phyloP scores from a whole-genome alignment of 2,888 invertebrate species.

The Lissonota sp. region DNA sequence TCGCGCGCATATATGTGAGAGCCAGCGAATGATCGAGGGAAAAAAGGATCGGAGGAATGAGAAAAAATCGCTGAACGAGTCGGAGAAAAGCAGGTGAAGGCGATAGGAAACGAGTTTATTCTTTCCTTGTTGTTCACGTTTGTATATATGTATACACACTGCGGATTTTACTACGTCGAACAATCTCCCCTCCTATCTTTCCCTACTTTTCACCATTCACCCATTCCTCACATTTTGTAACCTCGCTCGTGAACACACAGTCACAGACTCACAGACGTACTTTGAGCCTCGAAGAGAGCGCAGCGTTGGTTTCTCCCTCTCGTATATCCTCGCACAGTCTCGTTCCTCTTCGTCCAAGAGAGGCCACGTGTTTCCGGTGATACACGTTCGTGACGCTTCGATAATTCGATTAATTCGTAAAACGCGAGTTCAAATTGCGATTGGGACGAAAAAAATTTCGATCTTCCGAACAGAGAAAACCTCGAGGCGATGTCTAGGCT shows the following conservation, averaged over 20 bases:
- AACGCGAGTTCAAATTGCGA: too few species aligned
- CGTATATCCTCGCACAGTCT: background rate
- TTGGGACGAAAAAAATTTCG: too few species aligned
- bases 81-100: slow-evolving; percentile 64
- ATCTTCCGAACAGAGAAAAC: too few species aligned
- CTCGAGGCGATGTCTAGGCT: too few species aligned
- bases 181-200: slow-evolving; percentile 2
- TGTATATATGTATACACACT: slow-evolving; percentile 6
- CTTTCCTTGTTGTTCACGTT: slow-evolving; percentile 46
- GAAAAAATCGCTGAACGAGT: slow-evolving; percentile 26
- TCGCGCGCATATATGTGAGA: slow-evolving; percentile 20
- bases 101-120: slow-evolving; percentile 54
- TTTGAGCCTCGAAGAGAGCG: background rate
- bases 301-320: background rate
- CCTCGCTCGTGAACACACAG: slow-evolving; percentile 37
- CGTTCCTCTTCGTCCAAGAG: slow-evolving; percentile 31
- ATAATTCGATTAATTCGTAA: background rate
- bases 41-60: slow-evolving; percentile 1
- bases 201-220: slow-evolving; percentile 57
- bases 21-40: background rate
- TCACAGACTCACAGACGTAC: background rate
- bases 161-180: slow-evolving; percentile 35
- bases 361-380: slow-evolving; percentile 64
- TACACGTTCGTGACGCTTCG: background rate
- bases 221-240: slow-evolving; percentile 33